Evolutionary conservation across 2,888 invertebrate species (phyloP).

Genomic region (Melinopterus prodromus): DNA sequence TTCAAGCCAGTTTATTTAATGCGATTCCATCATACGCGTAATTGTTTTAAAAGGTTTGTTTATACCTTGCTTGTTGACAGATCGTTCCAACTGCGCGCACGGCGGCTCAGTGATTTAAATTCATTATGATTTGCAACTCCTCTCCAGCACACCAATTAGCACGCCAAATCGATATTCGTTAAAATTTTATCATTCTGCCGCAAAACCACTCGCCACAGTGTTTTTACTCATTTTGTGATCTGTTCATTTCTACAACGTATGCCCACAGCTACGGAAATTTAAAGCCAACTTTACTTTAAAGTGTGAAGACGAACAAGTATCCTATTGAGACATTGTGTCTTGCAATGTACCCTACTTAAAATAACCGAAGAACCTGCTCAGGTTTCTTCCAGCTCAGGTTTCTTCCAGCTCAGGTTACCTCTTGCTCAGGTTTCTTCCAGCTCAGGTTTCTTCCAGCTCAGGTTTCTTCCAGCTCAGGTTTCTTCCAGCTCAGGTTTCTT

Average conservation of each 20-base stretch:
- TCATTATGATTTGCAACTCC: neutral
- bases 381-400: too few species aligned
- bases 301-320: too few species aligned
- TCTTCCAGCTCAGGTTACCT: too few species aligned
- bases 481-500: too few species aligned
- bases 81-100: neutral
- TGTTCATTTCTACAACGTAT: neutral
- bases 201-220: neutral
- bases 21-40: constrained; percentile 46
- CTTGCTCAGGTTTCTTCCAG: too few species aligned
- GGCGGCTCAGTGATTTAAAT: neutral
- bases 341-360: too few species aligned
- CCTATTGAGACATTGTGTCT: too few species aligned
- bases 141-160: constrained; percentile 19
- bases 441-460: too few species aligned
- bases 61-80: constrained; percentile 26
- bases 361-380: too few species aligned
- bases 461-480: too few species aligned
- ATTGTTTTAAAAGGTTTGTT: constrained; percentile 44
- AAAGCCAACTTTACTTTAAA: neutral
- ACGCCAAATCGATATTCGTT: neutral
- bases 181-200: neutral
- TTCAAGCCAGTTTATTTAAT: constrained; percentile 52
- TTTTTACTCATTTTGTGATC: neutral
- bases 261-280: neutral